Conservation (phyloP, 2,797 vertebrate species). For the Acanthornis magna region DNA sequence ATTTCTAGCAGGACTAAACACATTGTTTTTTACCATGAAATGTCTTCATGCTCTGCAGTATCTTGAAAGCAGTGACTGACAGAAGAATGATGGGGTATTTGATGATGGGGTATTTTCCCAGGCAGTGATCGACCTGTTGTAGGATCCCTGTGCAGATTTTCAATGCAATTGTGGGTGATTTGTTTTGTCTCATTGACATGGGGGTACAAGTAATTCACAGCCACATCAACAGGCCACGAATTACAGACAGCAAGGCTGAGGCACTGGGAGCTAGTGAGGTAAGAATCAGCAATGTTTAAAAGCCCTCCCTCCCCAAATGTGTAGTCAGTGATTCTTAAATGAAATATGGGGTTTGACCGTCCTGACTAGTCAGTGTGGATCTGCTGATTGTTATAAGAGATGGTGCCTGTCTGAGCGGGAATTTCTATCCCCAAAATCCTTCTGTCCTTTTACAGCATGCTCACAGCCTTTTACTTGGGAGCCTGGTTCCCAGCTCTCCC, state of each 20-base stretch:
- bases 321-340: neutral
- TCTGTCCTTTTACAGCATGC: neutral
- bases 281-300: neutral
- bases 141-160: neutral
- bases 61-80: neutral
- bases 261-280: neutral
- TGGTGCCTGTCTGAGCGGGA: neutral
- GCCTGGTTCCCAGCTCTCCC: neutral
- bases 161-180: neutral
- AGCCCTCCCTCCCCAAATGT: neutral
- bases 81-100: neutral
- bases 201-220: neutral
- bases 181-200: neutral
- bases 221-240: neutral
- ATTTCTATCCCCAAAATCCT: neutral
- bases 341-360: neutral
- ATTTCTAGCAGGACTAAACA: neutral
- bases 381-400: neutral
- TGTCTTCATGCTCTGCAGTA: neutral
- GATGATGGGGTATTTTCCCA: neutral
- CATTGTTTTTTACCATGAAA: neutral
- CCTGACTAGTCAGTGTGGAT: neutral
- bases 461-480: neutral
- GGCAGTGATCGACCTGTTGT: fast-evolving
- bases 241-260: neutral